A percentile compares a stretch with the other conserved stretches of the same genome.
Conservation (phyloP, 2,797 vertebrate species). For the Parauchenoglanis punctatus region DNA sequence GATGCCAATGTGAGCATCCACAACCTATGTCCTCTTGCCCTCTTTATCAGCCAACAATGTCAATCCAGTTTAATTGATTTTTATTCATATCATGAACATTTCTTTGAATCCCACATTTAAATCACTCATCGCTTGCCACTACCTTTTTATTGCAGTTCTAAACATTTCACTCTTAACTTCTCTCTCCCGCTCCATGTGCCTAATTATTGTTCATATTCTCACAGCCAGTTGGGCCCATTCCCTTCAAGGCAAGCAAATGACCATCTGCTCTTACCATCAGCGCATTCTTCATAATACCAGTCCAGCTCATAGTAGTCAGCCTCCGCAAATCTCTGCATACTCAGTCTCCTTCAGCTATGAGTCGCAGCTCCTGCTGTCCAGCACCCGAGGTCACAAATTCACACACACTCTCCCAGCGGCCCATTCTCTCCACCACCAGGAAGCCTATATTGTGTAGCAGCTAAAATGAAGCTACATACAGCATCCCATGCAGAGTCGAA, state of each 20-base stretch:
- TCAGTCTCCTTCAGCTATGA: conserved; percentile 73
- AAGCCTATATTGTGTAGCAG: conserved; percentile 4
- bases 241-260: conserved; percentile 9
- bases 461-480: conserved; percentile 33
- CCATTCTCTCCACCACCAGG: conserved; percentile 64
- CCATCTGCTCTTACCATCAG: conserved; percentile 85
- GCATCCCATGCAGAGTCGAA: conserved; percentile 30
- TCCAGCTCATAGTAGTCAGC: conserved; percentile 98
- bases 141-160: background rate
- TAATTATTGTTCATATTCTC: background rate
- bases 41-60: background rate
- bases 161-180: background rate
- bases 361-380: conserved; percentile 63
- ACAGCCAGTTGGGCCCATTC: background rate
- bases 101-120: background rate
- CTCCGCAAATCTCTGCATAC: conserved; percentile 97
- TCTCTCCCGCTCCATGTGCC: background rate
- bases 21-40: background rate
- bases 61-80: background rate
- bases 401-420: conserved; percentile 58
- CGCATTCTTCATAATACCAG: conserved; percentile 99
- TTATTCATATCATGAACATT: background rate
- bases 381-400: conserved; percentile 73
- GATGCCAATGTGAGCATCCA: conserved; percentile 3
- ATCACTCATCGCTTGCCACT: too few relatives aligned